Evolutionary conservation across 2,888 invertebrate genomes (phyloP).

Genomic region (Drosophila borealis): DNA sequence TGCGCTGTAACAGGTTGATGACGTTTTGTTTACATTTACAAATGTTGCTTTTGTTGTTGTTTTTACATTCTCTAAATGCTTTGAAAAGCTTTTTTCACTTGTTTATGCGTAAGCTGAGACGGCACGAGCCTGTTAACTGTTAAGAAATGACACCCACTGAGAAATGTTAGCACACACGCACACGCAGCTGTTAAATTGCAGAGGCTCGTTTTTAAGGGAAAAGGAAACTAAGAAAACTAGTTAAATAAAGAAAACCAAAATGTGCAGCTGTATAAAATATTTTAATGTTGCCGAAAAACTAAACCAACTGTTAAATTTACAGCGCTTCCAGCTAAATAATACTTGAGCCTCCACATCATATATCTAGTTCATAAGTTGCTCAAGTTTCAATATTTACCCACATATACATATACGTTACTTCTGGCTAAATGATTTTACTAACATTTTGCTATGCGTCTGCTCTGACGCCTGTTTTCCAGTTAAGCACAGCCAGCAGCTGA

Average conservation of each 20-base stretch:
- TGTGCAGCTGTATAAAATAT: too few relatives aligned
- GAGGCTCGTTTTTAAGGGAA: background rate
- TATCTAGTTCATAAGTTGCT: slow-evolving; percentile 7
- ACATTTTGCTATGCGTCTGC: slow-evolving; percentile 25
- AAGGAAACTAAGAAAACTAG: background rate
- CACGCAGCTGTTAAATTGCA: slow-evolving; percentile 6
- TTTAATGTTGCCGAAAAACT: too few relatives aligned
- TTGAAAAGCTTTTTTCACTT: slow-evolving; percentile 35
- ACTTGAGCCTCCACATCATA: background rate
- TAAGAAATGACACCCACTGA: slow-evolving; percentile 19
- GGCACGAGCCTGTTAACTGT: slow-evolving; percentile 23
- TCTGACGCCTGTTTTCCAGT: slow-evolving; percentile 13
- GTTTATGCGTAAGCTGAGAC: slow-evolving; percentile 11
- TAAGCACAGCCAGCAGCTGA: slow-evolving; percentile 45
- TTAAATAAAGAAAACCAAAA: too few relatives aligned
- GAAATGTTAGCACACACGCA: slow-evolving; percentile 27
- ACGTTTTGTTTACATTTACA: slow-evolving; percentile 72
- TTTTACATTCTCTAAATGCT: slow-evolving; percentile 37
- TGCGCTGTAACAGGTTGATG: slow-evolving; percentile 52
- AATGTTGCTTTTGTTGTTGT: slow-evolving; percentile 12
- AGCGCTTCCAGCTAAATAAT: background rate
- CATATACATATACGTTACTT: background rate
- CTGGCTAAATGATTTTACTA: slow-evolving; percentile 11
- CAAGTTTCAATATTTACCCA: slow-evolving; percentile 12
- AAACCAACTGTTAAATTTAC: background rate